Evolutionary conservation across 2,113 vertebrate species (phyloP).

Genomic region (Anolis carolinensis): DNA sequence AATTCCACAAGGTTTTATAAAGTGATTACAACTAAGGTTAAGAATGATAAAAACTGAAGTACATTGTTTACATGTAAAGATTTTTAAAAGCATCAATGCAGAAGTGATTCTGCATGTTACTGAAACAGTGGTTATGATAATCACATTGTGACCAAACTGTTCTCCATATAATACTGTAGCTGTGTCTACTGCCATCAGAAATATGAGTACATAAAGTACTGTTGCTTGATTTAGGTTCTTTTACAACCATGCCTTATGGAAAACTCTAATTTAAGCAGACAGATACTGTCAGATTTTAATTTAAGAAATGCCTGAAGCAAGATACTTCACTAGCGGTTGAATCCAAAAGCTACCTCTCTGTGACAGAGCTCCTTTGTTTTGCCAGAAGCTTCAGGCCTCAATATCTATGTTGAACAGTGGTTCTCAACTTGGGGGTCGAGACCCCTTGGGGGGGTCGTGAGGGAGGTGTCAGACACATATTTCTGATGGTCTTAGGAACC

Average conservation of each 20-base stretch:
- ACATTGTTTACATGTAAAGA: background rate
- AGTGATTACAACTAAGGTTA: background rate
- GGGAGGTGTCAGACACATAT: too few species aligned
- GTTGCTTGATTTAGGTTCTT: background rate
- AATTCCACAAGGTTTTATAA: background rate
- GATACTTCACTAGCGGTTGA: background rate
- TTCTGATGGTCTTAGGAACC: too few species aligned
- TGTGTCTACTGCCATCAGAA: background rate
- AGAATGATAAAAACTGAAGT: conserved; percentile 19
- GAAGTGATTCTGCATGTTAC: background rate
- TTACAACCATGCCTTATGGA: background rate
- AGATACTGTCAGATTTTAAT: background rate
- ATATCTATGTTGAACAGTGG: too few species aligned
- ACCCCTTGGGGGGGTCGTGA: too few species aligned
- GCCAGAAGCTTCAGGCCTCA: background rate
- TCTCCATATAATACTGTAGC: background rate
- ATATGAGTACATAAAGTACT: background rate
- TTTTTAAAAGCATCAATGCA: background rate
- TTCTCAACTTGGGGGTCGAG: too few species aligned
- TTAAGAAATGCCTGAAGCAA: background rate
- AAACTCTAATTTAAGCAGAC: background rate
- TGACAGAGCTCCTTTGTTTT: background rate
- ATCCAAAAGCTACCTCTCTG: background rate
- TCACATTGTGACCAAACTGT: background rate
- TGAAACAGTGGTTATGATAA: background rate